Evolutionary conservation across 2,888 invertebrate species (phyloP), one percentile per base, ranked within the genome.

Genomic region (Crioceris asparagi): DNA sequence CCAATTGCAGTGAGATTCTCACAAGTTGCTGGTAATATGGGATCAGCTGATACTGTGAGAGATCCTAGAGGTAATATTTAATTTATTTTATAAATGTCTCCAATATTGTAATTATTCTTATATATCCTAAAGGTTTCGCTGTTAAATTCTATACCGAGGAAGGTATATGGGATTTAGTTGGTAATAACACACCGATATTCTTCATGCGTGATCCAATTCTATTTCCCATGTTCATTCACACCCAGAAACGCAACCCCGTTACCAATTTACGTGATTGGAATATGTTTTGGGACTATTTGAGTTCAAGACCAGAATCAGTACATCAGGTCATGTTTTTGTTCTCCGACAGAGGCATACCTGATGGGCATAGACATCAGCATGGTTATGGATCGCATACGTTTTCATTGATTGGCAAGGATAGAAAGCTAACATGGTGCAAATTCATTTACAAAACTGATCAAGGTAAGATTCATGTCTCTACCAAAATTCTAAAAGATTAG

Each of bases 201-300:
- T 92, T 90, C 62, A 76, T 92, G 54, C 75, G 88, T 37, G 92
- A 92, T 61, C 84, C 92, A 1, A 68, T 82, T 8, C 66, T 84
- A 35, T 96, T 96, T 64, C 87, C 92, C 8, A 87, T 83, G 57
- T 91, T 96, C 56, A 87, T 94, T 52, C 94, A 93, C 62, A 86
- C 91, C 1, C 93, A 93, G 61, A 94, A 93, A 63, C 74, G 92
- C 45, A 94, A 96, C 61, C 94, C 94, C 1, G 81, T 74, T 21
- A 86, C 86, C 0, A 83, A 86, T 58, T 67, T 91, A 18, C 87
- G 87, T 66, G 92, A 92, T 65, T 69, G 83, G 18, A 86, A 92
- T 56, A 87, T 87, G 85, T 87, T 88, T 59, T 93, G 92, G 92
- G 93, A 93, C 61, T 93, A 2, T 58, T 70, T 90, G 46, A 77